Percentiles rank a stretch among this genome's conserved stretches.
phyloP scores from a whole-genome alignment of 2,113 vertebrate species.

The Lipotes vexillifer region DNA sequence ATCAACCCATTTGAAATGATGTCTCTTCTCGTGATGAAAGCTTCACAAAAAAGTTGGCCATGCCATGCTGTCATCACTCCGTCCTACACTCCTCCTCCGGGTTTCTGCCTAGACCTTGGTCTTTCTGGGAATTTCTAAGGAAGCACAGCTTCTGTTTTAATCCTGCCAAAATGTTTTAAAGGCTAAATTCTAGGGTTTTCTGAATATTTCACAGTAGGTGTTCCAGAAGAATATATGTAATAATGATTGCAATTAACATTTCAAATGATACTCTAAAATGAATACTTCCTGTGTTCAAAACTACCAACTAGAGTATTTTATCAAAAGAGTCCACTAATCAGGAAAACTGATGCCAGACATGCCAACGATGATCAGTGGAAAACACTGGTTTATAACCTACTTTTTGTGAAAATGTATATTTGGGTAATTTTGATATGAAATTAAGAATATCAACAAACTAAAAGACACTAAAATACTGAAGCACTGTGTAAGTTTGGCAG shows the following conservation, averaged over 20 bases:
- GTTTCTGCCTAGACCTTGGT: not conserved
- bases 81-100: not conserved
- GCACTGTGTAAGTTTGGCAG: not conserved
- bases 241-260: not conserved
- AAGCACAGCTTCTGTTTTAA: conserved; percentile 1
- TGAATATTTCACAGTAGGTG: conserved; percentile 43
- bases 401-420: conserved; percentile 23
- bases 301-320: not conserved
- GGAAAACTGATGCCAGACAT: not conserved
- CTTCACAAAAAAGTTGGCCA: not conserved
- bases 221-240: conserved; percentile 43
- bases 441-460: conserved; percentile 22
- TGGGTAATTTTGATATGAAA: conserved; percentile 18
- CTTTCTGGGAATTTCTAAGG: conserved; percentile 31
- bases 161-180: not conserved
- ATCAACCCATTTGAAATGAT: not conserved
- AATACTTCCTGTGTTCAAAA: not conserved
- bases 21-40: not conserved
- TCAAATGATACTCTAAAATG: not conserved
- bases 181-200: conserved; percentile 41
- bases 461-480: not conserved
- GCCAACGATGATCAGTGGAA: not conserved
- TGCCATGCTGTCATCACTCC: accelerated
- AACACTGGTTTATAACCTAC: not conserved
- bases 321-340: not conserved